These are phyloP conservation scores for Cremastinae sp. DNA, from an alignment of 2,888 invertebrate genomes.

Conservation along the genomic window DNA sequence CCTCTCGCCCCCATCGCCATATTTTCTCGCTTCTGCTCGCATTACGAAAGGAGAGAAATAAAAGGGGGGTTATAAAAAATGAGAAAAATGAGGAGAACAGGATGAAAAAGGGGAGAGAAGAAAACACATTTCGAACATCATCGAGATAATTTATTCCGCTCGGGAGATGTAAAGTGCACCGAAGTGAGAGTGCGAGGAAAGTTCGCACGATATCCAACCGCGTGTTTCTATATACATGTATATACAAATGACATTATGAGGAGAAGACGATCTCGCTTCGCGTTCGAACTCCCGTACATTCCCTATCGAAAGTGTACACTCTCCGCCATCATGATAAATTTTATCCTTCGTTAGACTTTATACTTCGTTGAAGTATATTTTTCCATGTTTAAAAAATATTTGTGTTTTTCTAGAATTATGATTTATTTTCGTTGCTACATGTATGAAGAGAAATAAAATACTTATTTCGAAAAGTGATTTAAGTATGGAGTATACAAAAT, in stretches of 20 bases:
- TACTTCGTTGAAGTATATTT: not conserved
- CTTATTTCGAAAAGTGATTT: no score
- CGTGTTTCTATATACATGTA: conserved; percentile 22
- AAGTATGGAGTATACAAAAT: no score
- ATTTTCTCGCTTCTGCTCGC: not conserved
- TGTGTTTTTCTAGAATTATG: no score
- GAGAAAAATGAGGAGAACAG: conserved; percentile 4
- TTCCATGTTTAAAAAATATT: no score
- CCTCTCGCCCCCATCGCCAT: no score
- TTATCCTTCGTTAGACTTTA: not conserved
- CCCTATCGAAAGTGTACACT: not conserved
- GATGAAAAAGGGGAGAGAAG: conserved; percentile 17
- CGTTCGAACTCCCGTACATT: not conserved
- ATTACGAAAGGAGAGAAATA: conserved; percentile 59
- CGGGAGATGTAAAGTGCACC: conserved; percentile 54
- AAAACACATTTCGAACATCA: conserved; percentile 20
- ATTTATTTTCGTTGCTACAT: no score
- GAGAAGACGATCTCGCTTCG: conserved; percentile 32
- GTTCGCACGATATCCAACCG: conserved; percentile 43
- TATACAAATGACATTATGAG: conserved; percentile 35
- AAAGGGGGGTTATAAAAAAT: not conserved
- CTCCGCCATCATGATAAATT: not conserved
- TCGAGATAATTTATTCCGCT: conserved; percentile 54
- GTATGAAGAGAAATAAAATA: no score
- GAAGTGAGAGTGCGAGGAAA: conserved; percentile 53